Evolutionary conservation across 2,888 invertebrate genomes (phyloP).

Genomic region (Heteromyza rotundicornis): DNA sequence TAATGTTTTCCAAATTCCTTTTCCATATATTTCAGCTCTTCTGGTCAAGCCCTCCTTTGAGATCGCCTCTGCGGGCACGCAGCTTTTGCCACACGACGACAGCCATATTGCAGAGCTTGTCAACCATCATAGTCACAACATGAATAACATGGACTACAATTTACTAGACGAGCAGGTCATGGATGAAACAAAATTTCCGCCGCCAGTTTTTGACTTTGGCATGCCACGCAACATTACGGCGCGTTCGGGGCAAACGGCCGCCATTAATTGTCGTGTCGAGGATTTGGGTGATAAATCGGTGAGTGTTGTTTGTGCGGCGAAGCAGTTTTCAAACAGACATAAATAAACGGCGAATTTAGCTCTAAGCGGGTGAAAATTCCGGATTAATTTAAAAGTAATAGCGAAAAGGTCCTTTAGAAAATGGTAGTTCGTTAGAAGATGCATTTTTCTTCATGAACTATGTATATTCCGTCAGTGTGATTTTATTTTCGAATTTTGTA

Average conservation of each 20-base stretch:
- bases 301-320: no score
- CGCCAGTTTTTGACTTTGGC: slow-evolving; percentile 84
- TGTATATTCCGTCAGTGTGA: no score
- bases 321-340: no score
- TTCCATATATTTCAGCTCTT: not conserved
- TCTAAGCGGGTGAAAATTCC: no score
- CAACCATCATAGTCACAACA: slow-evolving; percentile 29
- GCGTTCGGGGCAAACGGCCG: slow-evolving; percentile 85
- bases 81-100: slow-evolving; percentile 36
- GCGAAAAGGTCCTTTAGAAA: no score
- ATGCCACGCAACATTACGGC: slow-evolving; percentile 86
- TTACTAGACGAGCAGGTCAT: slow-evolving; percentile 31
- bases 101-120: slow-evolving; percentile 45
- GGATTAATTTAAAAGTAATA: no score
- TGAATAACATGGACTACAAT: slow-evolving; percentile 39
- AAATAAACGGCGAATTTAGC: no score
- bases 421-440: no score
- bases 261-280: slow-evolving; percentile 86
- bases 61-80: slow-evolving; percentile 31
- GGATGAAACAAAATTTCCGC: slow-evolving; percentile 47
- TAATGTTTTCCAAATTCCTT: slow-evolving; percentile 12
- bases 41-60: not conserved
- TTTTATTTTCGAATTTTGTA: no score
- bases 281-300: slow-evolving; percentile 89
- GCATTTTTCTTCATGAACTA: no score